Evolutionary conservation across 2,113 vertebrate species (phyloP).

Genomic region (Nibea coibor): DNA sequence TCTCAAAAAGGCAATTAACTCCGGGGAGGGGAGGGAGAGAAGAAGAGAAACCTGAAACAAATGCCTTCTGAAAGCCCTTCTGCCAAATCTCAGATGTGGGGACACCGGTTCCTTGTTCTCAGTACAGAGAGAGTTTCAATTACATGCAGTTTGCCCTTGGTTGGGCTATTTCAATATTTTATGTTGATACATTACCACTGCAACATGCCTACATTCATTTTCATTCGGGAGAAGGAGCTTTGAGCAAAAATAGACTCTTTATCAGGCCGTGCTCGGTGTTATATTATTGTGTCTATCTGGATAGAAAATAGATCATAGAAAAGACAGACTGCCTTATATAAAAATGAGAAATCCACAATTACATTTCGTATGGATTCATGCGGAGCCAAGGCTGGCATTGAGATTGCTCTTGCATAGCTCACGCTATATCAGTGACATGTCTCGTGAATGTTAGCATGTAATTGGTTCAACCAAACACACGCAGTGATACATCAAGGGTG

Average conservation of each 20-base stretch:
- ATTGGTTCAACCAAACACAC: conserved; percentile 67
- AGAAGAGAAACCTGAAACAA: conserved; percentile 83
- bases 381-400: conserved; percentile 54
- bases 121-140: conserved; percentile 81
- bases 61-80: conserved; percentile 85
- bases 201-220: conserved; percentile 76
- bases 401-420: conserved; percentile 56
- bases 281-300: conserved; percentile 73
- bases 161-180: conserved; percentile 84
- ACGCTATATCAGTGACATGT: conserved; percentile 60
- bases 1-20: conserved; percentile 84
- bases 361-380: conserved; percentile 72
- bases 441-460: conserved; percentile 77
- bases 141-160: conserved; percentile 83
- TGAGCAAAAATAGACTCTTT: conserved; percentile 76
- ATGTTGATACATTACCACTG: conserved; percentile 82
- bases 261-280: conserved; percentile 71
- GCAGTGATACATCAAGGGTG: conserved; percentile 42
- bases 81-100: conserved; percentile 78
- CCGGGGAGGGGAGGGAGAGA: conserved; percentile 39
- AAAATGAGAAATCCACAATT: conserved; percentile 78
- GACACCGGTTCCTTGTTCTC: conserved; percentile 79
- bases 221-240: conserved; percentile 75
- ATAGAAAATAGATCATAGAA: conserved; percentile 75
- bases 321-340: conserved; percentile 70